Conservation (phyloP, 2,797 vertebrate genomes). For the Myotis pilosus region DNA sequence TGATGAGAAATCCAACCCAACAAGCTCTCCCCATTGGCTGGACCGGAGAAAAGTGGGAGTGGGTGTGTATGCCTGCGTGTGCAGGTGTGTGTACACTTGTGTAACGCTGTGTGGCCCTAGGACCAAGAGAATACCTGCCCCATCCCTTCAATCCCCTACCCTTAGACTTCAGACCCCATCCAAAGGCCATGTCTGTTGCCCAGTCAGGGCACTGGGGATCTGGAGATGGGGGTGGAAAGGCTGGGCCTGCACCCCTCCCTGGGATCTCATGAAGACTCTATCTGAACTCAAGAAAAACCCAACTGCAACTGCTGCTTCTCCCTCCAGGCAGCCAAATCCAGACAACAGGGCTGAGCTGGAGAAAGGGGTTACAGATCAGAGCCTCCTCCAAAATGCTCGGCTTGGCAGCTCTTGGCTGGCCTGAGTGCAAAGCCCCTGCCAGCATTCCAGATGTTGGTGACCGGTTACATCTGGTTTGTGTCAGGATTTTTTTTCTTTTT, state of each 20-base stretch:
- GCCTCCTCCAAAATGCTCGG: constrained; percentile 59
- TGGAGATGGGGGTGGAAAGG: background rate
- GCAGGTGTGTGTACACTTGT: background rate
- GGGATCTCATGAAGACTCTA: constrained; percentile 38
- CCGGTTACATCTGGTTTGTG: constrained; percentile 76
- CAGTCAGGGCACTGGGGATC: background rate
- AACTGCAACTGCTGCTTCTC: background rate
- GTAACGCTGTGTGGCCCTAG: background rate
- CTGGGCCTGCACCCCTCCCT: background rate
- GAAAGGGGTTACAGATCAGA: constrained; percentile 9
- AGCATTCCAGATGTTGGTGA: constrained; percentile 85
- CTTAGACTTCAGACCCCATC: background rate
- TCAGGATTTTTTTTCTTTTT: constrained; percentile 26
- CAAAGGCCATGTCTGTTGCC: background rate
- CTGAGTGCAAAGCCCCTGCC: constrained; percentile 74
- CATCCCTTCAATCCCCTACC: background rate
- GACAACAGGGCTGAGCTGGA: constrained; percentile 31
- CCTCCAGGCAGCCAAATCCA: background rate
- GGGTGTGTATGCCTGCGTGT: background rate
- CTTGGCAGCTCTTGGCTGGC: constrained; percentile 74
- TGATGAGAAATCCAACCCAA: constrained; percentile 43
- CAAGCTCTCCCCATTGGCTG: constrained; percentile 39
- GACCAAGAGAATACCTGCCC: background rate
- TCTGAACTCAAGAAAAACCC: constrained; percentile 39
- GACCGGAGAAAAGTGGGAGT: background rate